phyloP scores from a whole-genome alignment of 1,140 invertebrate species.

The Ladona fulva region DNA sequence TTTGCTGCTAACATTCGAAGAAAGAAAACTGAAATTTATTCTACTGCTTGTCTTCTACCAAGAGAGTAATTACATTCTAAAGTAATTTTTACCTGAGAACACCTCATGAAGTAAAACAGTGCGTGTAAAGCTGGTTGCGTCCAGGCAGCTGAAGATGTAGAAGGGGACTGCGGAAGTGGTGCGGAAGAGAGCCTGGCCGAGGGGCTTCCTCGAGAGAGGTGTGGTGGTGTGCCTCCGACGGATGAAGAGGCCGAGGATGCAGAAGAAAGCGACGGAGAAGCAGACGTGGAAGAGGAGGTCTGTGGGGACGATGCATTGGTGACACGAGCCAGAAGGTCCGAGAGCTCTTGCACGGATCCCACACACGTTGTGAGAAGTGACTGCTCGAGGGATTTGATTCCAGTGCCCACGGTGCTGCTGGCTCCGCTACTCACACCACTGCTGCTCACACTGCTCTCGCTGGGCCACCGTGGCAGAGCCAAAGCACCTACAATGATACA shows the following conservation, averaged over 20 bases:
- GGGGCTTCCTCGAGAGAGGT: background rate
- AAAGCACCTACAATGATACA: slow-evolving; percentile 53
- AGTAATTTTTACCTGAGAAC: slow-evolving; percentile 65
- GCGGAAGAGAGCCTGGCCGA: slow-evolving; percentile 23
- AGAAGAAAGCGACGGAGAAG: slow-evolving; percentile 23
- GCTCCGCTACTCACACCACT: slow-evolving; percentile 39
- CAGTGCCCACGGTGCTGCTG: slow-evolving; percentile 28
- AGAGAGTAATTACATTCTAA: too few relatives aligned
- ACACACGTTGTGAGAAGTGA: slow-evolving; percentile 79
- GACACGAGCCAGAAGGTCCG: slow-evolving; percentile 57
- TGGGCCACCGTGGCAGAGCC: slow-evolving; percentile 77
- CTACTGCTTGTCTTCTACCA: too few relatives aligned
- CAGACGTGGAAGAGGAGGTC: slow-evolving; percentile 32
- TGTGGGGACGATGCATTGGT: slow-evolving; percentile 30
- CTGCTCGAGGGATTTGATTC: slow-evolving; percentile 49
- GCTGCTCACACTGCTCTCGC: slow-evolving; percentile 56
- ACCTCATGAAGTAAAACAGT: slow-evolving; percentile 84
- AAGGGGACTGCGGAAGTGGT: slow-evolving; percentile 29
- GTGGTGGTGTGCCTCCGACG: background rate
- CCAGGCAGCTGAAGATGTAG: slow-evolving; percentile 38
- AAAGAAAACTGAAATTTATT: too few relatives aligned
- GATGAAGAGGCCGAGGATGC: background rate
- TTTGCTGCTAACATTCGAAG: too few relatives aligned
- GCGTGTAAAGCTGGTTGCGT: slow-evolving; percentile 62
- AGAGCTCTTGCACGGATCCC: slow-evolving; percentile 65